Evolutionary conservation across 2,888 invertebrate species (phyloP), one percentile per base, ranked within the genome.

Genomic region (Microplitis deprimator): DNA sequence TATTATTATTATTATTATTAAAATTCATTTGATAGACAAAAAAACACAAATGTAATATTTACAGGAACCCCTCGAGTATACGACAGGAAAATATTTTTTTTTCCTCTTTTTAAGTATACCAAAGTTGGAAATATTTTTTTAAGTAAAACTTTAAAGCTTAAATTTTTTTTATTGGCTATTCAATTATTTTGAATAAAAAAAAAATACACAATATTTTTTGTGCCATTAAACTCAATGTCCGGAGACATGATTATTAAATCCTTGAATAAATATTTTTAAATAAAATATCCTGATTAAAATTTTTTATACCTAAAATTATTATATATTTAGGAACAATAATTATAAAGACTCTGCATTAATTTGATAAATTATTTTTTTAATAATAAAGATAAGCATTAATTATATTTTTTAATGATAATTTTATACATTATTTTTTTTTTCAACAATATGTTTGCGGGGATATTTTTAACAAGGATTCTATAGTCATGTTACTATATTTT

Each of bases 1-100:
- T 40, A 59, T 70, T 76, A 38, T 40, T 38, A 72, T 38, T 68
- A 41, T 75, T 64, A 64, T 69, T 17, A 16, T 39, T 39, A 50
- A 50, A 50, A 50, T 50, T 29, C 3, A 50, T 50, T 50, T 13
- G 5, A 50, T 13, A 50, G 50, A 29, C 29, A 29, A 29, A 29
- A 13, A 50, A 50, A 13, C 13, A 50, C 13, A 50, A 50, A 6
- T 13, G 10, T 10, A 8, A 50, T 50, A 13, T 50, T 50, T 50
- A 50, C 50, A 50, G 13, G 13, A 50, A 50, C 5, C 50, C 13
- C 13, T 2, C 8, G 50, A 13, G 50, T 50, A 50, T 50, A 50
- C 50, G 50, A 50, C 10, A 50, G 13, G 50, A 13, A 50, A 50
- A 8, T 13, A 8, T 50, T 50, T 50, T 0, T 8, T 50, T 50